A percentile compares a stretch with the other conserved stretches of the same genome.
These are phyloP conservation scores for Gavia stellata DNA, from an alignment of 2,113 vertebrate species.

Conservation along the genomic window DNA sequence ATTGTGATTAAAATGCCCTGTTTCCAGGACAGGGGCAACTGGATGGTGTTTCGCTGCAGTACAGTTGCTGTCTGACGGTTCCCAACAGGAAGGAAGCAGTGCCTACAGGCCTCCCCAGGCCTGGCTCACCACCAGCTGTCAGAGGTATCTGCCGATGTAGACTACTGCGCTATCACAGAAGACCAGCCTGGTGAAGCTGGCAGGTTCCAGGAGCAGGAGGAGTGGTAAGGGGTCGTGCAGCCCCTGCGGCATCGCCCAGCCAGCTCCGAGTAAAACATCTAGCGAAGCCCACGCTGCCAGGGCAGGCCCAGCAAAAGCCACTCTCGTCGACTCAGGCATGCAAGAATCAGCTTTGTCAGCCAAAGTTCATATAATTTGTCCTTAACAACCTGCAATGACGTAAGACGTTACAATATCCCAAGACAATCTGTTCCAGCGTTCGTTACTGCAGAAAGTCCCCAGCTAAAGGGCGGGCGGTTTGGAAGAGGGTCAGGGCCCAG, in stretches of 20 bases:
- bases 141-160: not conserved
- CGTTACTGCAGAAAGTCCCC: not conserved
- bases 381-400: not conserved
- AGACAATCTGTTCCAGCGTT: not conserved
- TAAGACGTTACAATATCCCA: not conserved
- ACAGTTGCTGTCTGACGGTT: not conserved
- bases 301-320: not conserved
- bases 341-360: rapidly evolving
- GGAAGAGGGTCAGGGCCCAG: not conserved
- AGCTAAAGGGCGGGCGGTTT: rapidly evolving
- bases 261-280: rapidly evolving
- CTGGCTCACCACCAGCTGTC: not conserved
- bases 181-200: not conserved
- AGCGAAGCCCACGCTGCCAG: not conserved
- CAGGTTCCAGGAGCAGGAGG: not conserved
- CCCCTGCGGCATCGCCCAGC: no score
- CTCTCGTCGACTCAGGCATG: not conserved
- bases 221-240: not conserved
- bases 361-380: not conserved
- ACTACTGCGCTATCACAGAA: rapidly evolving
- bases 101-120: not conserved
- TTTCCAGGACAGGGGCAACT: not conserved
- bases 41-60: rapidly evolving
- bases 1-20: not conserved
- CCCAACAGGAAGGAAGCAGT: not conserved